Evolutionary conservation across 2,113 vertebrate genomes (phyloP).

Genomic region (Odocoileus hemionus): DNA sequence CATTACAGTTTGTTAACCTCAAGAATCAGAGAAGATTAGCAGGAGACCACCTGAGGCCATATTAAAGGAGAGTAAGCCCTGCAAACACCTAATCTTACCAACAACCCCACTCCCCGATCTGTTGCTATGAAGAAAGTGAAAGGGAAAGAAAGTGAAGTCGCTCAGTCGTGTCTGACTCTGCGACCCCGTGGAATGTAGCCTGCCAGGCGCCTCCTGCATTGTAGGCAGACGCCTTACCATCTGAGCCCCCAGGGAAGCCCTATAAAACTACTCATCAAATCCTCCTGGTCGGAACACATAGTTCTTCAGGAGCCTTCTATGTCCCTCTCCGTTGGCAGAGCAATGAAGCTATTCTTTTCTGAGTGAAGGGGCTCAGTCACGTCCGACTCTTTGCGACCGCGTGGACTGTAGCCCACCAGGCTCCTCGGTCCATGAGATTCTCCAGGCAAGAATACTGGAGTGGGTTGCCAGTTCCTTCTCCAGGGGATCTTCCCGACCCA

Average conservation of each 20-base stretch:
- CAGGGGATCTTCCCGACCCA: too few species aligned
- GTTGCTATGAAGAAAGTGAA: not conserved
- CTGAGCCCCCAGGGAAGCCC: too few species aligned
- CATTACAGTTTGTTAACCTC: not conserved
- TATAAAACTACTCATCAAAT: not conserved
- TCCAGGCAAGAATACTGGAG: too few species aligned
- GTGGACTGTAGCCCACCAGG: too few species aligned
- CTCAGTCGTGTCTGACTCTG: not conserved
- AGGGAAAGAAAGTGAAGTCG: not conserved
- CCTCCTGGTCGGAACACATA: not conserved
- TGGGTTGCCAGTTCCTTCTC: too few species aligned
- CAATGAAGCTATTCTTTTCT: not conserved
- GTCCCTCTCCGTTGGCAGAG: not conserved
- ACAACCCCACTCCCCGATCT: not conserved
- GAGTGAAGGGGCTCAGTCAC: too few species aligned
- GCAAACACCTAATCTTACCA: not conserved
- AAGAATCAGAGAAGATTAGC: not conserved
- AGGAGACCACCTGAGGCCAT: not conserved
- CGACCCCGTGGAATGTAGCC: not conserved
- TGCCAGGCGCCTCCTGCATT: not conserved
- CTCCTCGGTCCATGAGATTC: too few species aligned
- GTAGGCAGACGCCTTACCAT: accelerated
- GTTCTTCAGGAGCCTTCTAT: not conserved
- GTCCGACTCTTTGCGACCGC: too few species aligned
- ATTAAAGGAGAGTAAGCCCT: not conserved